A percentile compares a stretch with the other conserved stretches of the same genome.
Evolutionary conservation across 2,113 vertebrate species (phyloP).

Genomic region (Prunella himalayana): DNA sequence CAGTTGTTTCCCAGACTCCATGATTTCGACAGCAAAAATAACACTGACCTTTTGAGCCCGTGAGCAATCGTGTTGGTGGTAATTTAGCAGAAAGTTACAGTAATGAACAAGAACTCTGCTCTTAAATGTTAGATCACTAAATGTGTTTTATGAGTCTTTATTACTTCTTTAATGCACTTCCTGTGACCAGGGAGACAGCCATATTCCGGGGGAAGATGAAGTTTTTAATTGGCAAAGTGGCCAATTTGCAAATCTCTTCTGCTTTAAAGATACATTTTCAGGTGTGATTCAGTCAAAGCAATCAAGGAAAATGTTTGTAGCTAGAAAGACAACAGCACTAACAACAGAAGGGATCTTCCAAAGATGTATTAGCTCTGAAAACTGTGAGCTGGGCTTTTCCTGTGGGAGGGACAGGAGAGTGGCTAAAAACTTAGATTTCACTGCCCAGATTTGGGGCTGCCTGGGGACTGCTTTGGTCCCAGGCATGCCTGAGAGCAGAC

Average conservation of each 20-base stretch:
- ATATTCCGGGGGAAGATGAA: not conserved
- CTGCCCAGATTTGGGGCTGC: not conserved
- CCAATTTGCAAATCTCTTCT: not conserved
- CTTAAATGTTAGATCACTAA: constrained; percentile 28
- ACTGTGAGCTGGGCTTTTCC: not conserved
- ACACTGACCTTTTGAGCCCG: constrained; percentile 54
- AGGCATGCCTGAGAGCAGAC: not conserved
- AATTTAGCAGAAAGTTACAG: constrained; percentile 50
- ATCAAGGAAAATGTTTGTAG: not conserved
- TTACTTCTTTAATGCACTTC: constrained; percentile 32
- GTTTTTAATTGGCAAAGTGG: not conserved
- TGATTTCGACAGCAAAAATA: constrained; percentile 56
- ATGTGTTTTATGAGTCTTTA: constrained; percentile 20
- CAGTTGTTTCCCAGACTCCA: constrained; percentile 59
- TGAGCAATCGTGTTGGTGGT: constrained; percentile 23
- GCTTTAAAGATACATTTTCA: not conserved
- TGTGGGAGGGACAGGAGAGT: not conserved
- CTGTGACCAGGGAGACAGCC: not conserved
- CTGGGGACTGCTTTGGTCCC: not conserved
- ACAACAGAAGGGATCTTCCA: not conserved
- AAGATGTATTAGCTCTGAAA: not conserved
- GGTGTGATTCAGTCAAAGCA: not conserved
- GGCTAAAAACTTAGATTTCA: not conserved
- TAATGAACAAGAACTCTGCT: constrained; percentile 14
- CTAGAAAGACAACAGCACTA: not conserved